Percentiles rank a stretch among this genome's conserved stretches.
Evolutionary conservation across 2,888 invertebrate genomes (phyloP).

Genomic region (Drosophila heteroneura): DNA sequence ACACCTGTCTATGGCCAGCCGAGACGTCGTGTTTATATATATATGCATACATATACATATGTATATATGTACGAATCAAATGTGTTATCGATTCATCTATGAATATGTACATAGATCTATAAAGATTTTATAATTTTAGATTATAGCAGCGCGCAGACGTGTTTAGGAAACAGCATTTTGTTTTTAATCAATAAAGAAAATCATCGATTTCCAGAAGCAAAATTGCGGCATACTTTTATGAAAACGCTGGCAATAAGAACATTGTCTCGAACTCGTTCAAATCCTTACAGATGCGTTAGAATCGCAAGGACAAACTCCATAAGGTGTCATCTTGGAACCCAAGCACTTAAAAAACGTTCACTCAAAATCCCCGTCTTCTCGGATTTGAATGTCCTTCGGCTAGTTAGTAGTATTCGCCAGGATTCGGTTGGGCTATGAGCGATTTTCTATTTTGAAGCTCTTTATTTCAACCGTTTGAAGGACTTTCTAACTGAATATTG

Average conservation of each 20-base stretch:
- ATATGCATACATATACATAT: conserved; percentile 1
- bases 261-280: background rate
- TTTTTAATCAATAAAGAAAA: conserved; percentile 44
- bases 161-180: conserved; percentile 35
- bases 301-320: background rate
- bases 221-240: background rate
- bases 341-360: too few species aligned
- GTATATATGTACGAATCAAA: conserved; percentile 20
- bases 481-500: too few species aligned
- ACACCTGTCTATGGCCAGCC: conserved; percentile 8
- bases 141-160: conserved; percentile 30
- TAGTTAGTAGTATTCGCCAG: background rate
- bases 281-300: background rate
- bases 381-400: background rate
- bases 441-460: background rate
- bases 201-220: conserved; percentile 10
- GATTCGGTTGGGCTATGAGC: background rate
- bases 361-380: too few species aligned
- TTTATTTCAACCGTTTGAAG: background rate
- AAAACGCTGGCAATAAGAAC: background rate
- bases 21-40: conserved; percentile 1
- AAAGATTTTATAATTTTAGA: conserved; percentile 42
- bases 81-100: conserved; percentile 37
- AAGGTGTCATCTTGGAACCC: background rate
- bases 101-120: conserved; percentile 30